These are phyloP conservation scores for Drosophila hamatofila DNA, from an alignment of 2,888 invertebrate genomes.

Conservation along the genomic window DNA sequence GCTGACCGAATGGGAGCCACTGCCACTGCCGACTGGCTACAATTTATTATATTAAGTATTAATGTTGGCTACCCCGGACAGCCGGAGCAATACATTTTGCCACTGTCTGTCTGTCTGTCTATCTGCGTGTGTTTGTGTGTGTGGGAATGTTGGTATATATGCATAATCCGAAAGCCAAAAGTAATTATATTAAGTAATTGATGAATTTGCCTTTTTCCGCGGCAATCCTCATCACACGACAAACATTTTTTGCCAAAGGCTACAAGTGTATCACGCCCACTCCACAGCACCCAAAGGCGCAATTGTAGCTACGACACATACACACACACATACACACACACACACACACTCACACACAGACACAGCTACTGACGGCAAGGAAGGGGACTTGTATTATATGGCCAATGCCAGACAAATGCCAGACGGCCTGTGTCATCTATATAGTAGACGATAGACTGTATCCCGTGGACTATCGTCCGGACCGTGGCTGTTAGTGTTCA, in stretches of 20 bases:
- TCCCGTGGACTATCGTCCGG: slow-evolving; percentile 18
- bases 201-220: slow-evolving; percentile 81
- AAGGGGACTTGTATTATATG: slow-evolving; percentile 29
- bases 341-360: slow-evolving; percentile 9
- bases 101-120: neutral
- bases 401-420: slow-evolving; percentile 49
- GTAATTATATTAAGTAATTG: slow-evolving; percentile 83
- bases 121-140: slow-evolving; percentile 7
- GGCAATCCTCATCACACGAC: slow-evolving; percentile 49
- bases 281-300: neutral
- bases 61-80: slow-evolving; percentile 67
- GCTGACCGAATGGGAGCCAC: slow-evolving; percentile 58
- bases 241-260: slow-evolving; percentile 51
- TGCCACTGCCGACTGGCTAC: slow-evolving; percentile 76
- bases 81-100: slow-evolving; percentile 42
- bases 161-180: slow-evolving; percentile 83
- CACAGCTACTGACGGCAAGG: neutral
- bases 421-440: slow-evolving; percentile 30
- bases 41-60: slow-evolving; percentile 83
- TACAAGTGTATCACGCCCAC: slow-evolving; percentile 21
- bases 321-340: slow-evolving; percentile 27
- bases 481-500: neutral
- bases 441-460: slow-evolving; percentile 29
- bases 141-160: slow-evolving; percentile 55
- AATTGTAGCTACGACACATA: slow-evolving; percentile 46